Conservation (phyloP, 30 jellyfish, hydroid and myxozoan genomes). For the Morbakka virulenta region DNA sequence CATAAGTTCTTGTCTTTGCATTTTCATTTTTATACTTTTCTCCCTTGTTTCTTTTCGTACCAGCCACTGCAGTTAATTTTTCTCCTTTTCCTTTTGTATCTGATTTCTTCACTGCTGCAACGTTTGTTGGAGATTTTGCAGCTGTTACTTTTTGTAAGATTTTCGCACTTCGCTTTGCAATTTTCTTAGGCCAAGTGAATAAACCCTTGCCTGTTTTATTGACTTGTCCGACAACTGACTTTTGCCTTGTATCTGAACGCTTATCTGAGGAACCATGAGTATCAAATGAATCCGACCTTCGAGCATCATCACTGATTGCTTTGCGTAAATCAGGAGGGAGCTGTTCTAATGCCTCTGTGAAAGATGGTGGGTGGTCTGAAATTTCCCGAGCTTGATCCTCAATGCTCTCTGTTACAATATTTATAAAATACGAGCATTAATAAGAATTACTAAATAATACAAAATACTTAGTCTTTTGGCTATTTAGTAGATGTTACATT, state of each 20-base stretch:
- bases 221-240: neutral
- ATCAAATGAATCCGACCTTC: neutral
- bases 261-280: too few relatives aligned
- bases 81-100: neutral
- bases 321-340: neutral
- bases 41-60: neutral
- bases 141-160: neutral
- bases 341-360: neutral
- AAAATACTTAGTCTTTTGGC: too few relatives aligned
- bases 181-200: neutral
- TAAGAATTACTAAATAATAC: too few relatives aligned
- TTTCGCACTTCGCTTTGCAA: neutral
- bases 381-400: neutral
- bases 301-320: neutral
- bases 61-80: neutral
- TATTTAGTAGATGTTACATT: too few relatives aligned
- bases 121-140: neutral
- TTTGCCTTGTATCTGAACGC: neutral
- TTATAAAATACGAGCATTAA: too few relatives aligned
- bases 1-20: neutral
- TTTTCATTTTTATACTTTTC: neutral
- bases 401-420: too few relatives aligned
- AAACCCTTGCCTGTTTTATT: neutral
- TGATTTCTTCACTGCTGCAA: neutral
- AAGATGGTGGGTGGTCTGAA: neutral